Conservation (phyloP, 2,113 vertebrate genomes). For the Thalassoma bifasciatum region DNA sequence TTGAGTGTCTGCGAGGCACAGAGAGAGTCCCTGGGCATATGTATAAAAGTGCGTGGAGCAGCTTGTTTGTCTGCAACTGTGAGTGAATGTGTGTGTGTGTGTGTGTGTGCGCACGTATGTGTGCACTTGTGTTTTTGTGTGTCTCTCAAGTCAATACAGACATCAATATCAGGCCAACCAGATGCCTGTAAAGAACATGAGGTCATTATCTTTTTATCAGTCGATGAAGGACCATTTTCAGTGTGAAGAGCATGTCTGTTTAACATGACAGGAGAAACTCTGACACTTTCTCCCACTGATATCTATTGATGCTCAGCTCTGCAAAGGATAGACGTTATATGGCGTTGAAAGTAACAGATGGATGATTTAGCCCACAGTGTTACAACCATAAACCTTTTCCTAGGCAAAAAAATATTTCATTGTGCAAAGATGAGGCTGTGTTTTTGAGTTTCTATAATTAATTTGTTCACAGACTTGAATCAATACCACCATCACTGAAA, state of each 20-base stretch:
- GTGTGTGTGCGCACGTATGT: too few relatives aligned
- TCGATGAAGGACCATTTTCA: not conserved
- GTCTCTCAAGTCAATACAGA: conserved; percentile 17
- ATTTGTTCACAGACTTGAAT: too few relatives aligned
- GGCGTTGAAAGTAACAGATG: too few relatives aligned
- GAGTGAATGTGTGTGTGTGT: not conserved
- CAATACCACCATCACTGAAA: too few relatives aligned
- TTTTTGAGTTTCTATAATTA: too few relatives aligned
- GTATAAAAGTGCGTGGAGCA: not conserved
- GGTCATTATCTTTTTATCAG: not conserved
- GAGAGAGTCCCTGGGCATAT: conserved; percentile 11
- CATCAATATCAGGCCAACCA: conserved; percentile 1
- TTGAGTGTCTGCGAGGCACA: too few relatives aligned
- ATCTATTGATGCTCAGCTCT: not conserved
- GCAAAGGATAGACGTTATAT: too few relatives aligned
- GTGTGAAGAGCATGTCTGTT: not conserved
- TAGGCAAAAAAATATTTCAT: too few relatives aligned
- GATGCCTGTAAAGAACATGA: conserved; percentile 20
- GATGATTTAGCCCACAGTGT: too few relatives aligned
- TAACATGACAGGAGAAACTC: not conserved
- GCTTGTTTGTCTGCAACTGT: not conserved
- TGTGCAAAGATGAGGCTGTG: too few relatives aligned
- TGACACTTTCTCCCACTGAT: not conserved
- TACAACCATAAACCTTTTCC: too few relatives aligned
- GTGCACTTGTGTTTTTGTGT: conserved; percentile 11